A percentile compares a stretch with the other conserved stretches of the same genome.
Evolutionary conservation across 2,113 vertebrate genomes (phyloP).

Genomic region (Thunnus thynnus): DNA sequence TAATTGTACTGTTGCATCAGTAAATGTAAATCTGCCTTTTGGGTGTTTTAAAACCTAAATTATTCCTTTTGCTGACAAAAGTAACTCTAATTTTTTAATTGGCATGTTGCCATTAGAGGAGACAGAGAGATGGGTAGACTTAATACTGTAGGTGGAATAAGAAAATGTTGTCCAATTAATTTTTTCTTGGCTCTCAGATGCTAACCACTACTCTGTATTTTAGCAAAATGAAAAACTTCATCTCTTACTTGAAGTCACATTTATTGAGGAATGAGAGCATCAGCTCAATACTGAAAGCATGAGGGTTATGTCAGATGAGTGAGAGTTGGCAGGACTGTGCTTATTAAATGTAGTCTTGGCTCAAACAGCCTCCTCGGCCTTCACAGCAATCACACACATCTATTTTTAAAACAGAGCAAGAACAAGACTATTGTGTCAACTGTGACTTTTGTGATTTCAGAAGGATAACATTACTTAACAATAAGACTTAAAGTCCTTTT

Average conservation of each 20-base stretch:
- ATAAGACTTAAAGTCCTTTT: no score
- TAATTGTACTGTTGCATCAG: no score
- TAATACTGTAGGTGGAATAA: neutral
- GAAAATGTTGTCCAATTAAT: neutral
- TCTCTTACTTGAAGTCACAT: slow-evolving; percentile 5
- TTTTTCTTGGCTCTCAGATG: neutral
- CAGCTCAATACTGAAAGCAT: slow-evolving; percentile 31
- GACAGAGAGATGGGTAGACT: neutral
- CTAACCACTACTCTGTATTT: slow-evolving; percentile 18
- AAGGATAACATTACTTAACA: no score
- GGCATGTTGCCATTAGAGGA: no score
- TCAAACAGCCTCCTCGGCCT: slow-evolving; percentile 35
- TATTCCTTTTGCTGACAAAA: no score
- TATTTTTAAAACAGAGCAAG: slow-evolving; percentile 38
- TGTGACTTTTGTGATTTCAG: neutral
- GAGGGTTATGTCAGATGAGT: slow-evolving; percentile 25
- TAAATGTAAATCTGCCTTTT: no score
- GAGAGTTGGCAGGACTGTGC: slow-evolving; percentile 27
- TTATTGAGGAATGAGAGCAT: slow-evolving; percentile 1
- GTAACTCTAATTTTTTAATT: no score
- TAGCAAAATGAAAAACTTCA: neutral
- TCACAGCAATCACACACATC: slow-evolving; percentile 23
- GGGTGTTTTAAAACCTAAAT: no score
- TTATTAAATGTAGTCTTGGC: slow-evolving; percentile 30
- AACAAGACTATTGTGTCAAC: slow-evolving; percentile 6